These are phyloP conservation scores for Ophioninae sp. DNA, from an alignment of 2,888 invertebrate genomes.

Conservation along the genomic window DNA sequence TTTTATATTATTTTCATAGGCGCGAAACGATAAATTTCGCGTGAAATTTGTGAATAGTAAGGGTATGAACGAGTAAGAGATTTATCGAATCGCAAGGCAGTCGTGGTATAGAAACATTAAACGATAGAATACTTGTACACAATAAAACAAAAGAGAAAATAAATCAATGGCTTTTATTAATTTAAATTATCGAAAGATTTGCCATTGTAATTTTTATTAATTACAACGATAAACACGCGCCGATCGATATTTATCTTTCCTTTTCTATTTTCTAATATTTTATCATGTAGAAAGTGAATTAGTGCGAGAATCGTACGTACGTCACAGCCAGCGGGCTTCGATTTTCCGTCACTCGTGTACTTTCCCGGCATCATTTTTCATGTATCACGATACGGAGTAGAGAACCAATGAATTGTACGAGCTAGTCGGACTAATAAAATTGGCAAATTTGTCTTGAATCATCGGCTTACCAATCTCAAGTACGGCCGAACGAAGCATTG, in stretches of 20 bases:
- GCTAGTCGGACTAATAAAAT: slow-evolving; percentile 68
- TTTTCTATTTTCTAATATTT: slow-evolving; percentile 34
- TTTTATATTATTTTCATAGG: slow-evolving; percentile 34
- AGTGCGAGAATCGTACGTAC: slow-evolving; percentile 37
- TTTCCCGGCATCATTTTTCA: slow-evolving; percentile 43
- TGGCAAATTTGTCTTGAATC: slow-evolving; percentile 61
- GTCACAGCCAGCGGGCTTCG: slow-evolving; percentile 62
- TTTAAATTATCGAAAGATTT: slow-evolving; percentile 60
- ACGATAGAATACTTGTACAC: slow-evolving; percentile 56
- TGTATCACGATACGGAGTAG: slow-evolving; percentile 57
- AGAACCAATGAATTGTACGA: slow-evolving; percentile 66
- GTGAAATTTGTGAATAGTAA: slow-evolving; percentile 62
- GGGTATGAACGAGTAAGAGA: slow-evolving; percentile 52
- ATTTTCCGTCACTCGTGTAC: slow-evolving; percentile 37
- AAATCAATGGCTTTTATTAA: slow-evolving; percentile 59
- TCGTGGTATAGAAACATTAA: slow-evolving; percentile 64
- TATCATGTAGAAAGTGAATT: not conserved
- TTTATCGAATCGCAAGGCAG: slow-evolving; percentile 57
- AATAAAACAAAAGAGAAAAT: slow-evolving; percentile 45
- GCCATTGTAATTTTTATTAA: slow-evolving; percentile 65
- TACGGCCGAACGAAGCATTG: not conserved
- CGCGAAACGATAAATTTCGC: slow-evolving; percentile 54
- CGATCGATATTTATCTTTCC: slow-evolving; percentile 33
- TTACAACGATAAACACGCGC: slow-evolving; percentile 46
- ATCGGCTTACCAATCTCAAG: not conserved